Base-by-base conservation (phyloP, 2,797 vertebrate genomes). In the Pempheris klunzingeri region DNA sequence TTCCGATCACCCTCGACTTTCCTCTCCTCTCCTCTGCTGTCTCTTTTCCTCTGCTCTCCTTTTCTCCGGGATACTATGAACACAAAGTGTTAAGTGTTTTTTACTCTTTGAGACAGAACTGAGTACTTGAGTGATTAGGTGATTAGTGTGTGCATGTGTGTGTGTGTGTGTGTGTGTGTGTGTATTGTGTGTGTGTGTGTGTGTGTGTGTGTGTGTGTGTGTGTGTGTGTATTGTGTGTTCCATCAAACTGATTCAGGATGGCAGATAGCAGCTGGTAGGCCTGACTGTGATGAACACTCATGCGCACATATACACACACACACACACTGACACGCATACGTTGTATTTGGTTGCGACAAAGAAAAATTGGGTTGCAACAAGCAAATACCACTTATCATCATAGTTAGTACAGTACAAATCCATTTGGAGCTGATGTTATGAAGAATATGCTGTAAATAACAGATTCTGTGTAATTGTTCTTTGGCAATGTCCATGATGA, bases 231-330 rank as follows among this genome's bases (percentile, higher is more conserved):
- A 32, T 59, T 72, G 66, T 78, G 54, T 71, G 73, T 81, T 82
- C 65, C 73, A 78, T 88, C 62, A 77, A 83, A 85, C 50, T 88
- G 69, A 87, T 78, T 84, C 63, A 68, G 46, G 64, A 77, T 76
- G 85, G 85, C 82, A 84, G 81, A 82, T 54, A 76, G 81, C 86
- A 90, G 83, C 82, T 89, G 84, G 72, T 62, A 76, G 67, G 65
- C 49, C 59, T 83, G 79, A 81, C 64, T 85, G 78, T 81, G 74
- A 78, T 82, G 66, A 77, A 81, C 67, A 52, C n/a, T 46, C 32
- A 50, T 49, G 24, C n/a, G n/a, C n/a, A n/a, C n/a, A n/a, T n/a
- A n/a, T n/a, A n/a, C n/a, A 32, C 30, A 32, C 30, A 6, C 30
- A 32, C 30, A 6, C 30, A 32, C 30, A 6, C 30, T 32, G 30